Evolutionary conservation across 2,113 vertebrate species (phyloP).

Genomic region (Grammomys dolichurus): DNA sequence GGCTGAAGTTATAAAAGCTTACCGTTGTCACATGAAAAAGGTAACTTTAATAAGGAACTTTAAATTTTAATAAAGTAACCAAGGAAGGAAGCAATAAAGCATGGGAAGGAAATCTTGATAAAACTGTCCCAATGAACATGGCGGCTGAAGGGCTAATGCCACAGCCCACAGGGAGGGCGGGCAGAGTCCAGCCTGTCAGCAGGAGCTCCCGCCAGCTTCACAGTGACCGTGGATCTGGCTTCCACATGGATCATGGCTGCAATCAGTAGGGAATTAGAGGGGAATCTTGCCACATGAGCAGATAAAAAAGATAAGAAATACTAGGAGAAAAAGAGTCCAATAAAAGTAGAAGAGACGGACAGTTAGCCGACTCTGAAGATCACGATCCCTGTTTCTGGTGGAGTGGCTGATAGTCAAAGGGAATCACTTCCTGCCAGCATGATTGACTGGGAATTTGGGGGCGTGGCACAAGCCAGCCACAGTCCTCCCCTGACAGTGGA

Average conservation of each 20-base stretch:
- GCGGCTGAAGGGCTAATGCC: slow-evolving; percentile 81
- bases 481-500: background rate
- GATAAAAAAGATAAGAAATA: slow-evolving; percentile 64
- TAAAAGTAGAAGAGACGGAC: background rate
- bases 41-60: slow-evolving; percentile 86
- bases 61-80: slow-evolving; percentile 88
- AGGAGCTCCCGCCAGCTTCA: slow-evolving; percentile 59
- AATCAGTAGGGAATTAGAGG: slow-evolving; percentile 74
- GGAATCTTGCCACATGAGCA: slow-evolving; percentile 74
- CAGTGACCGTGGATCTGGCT: background rate
- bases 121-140: slow-evolving; percentile 78
- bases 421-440: background rate
- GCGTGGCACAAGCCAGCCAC: too few relatives aligned
- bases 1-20: slow-evolving; percentile 77
- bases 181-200: slow-evolving; percentile 50
- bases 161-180: slow-evolving; percentile 70
- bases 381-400: background rate
- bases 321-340: slow-evolving; percentile 20
- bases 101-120: slow-evolving; percentile 79
- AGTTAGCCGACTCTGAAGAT: background rate
- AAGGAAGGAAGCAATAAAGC: slow-evolving; percentile 83
- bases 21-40: slow-evolving; percentile 82
- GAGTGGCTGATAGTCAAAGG: accelerated
- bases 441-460: background rate
- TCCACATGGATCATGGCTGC: slow-evolving; percentile 49